Base-by-base conservation (phyloP, 1,140 invertebrate genomes). In the Microplitis demolitor region DNA sequence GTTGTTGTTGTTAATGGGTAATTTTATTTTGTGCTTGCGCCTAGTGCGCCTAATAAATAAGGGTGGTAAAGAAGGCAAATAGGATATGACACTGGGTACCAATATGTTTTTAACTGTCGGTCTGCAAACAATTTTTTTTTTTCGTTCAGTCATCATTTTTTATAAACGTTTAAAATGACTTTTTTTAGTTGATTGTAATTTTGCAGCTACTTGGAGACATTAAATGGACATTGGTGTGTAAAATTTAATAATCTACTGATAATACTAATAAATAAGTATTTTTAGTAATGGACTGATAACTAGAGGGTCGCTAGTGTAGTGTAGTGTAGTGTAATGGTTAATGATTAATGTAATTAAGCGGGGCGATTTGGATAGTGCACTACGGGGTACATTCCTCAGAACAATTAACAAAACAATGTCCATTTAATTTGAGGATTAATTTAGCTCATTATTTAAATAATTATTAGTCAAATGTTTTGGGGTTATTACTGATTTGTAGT, bases 21-120 rank as follows among this genome's bases (percentile, higher is more conserved):
- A 80, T 83, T 84, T 87, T 86, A 85, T 78, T 84, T 81, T 85
- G 85, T 87, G 86, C 84, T 81, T 87, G 82, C 85, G 84, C 84
- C 86, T 87, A 87, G 79, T 81, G 84, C 85, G 86, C 83, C 85
- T 87, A 87, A 78, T 45, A 45, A 45, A 45, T 45, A 45, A 79
- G 84, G 83, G 80, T 79, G 74, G 74, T 80, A 24, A 54, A 50
- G 51, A 54, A 31, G 83, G 81, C 76, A 83, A 81, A 77, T 84
- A 85, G 83, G 82, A 87, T 83, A 84, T 83, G 86, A 86, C 85
- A 85, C 84, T 83, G 84, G 85, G 85, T 86, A 86, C 85, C 81
- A 84, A 85, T 82, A 87, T 83, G 85, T 84, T 87, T 86, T 87
- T 87, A 87, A 87, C 83, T 86, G 85, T 86, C 83, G 85, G 85